Evolutionary conservation across 2,888 invertebrate species (phyloP).

Genomic region (Euphydryas editha): DNA sequence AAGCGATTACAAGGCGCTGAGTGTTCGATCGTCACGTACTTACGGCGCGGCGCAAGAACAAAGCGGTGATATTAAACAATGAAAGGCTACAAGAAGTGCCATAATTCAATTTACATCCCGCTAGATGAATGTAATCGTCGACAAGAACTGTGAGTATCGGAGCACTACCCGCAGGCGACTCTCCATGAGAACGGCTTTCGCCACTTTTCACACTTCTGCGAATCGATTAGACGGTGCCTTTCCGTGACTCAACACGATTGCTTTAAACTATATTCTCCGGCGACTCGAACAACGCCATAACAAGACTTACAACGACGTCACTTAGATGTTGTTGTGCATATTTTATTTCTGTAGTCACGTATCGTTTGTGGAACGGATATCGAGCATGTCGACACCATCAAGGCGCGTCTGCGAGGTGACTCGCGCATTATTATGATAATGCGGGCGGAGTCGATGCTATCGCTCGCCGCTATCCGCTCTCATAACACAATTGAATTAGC

Average conservation of each 20-base stretch:
- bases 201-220: constrained; percentile 80
- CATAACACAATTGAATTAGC: constrained; percentile 82
- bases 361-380: constrained; percentile 50
- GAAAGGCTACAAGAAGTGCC: constrained; percentile 79
- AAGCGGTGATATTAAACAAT: constrained; percentile 76
- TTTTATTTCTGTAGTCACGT: constrained; percentile 25
- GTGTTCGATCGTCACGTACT: constrained; percentile 78
- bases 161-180: constrained; percentile 65
- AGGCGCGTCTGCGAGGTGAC: constrained; percentile 62
- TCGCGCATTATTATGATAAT: constrained; percentile 82
- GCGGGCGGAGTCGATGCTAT: constrained; percentile 74
- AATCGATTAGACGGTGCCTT: constrained; percentile 67
- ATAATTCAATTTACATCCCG: constrained; percentile 83
- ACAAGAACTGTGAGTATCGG: constrained; percentile 65
- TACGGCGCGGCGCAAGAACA: constrained; percentile 70
- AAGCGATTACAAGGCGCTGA: constrained; percentile 73
- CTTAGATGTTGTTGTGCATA: constrained; percentile 19
- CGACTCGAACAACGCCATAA: constrained; percentile 14
- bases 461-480: constrained; percentile 64
- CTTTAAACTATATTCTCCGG: constrained; percentile 23
- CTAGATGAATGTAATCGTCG: constrained; percentile 76
- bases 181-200: constrained; percentile 76
- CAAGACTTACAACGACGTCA: constrained; percentile 14
- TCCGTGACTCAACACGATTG: constrained; percentile 41
- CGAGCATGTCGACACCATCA: constrained; percentile 57